A percentile compares a stretch with the other conserved stretches of the same genome.
phyloP scores from a whole-genome alignment of 2,797 vertebrate genomes.

The Dromococcyx pavoninus region DNA sequence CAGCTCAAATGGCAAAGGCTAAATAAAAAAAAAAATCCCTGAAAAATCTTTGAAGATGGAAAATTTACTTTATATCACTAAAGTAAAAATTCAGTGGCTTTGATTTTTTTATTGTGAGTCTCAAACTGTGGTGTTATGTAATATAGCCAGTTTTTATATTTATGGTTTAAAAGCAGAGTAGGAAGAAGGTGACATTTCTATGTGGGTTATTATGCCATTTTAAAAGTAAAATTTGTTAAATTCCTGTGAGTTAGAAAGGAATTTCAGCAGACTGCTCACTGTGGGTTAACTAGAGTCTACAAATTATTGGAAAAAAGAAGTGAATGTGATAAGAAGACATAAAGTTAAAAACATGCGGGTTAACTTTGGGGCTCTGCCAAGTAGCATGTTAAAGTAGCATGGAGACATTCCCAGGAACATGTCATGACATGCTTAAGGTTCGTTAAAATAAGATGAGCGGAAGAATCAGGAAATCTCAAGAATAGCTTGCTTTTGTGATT shows the following conservation, averaged over 20 bases:
- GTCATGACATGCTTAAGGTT: not conserved
- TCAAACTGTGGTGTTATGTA: not conserved
- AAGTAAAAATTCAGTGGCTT: not conserved
- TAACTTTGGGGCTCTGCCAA: not conserved
- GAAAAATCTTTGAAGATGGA: not conserved
- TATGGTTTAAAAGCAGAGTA: not conserved
- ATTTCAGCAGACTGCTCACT: not conserved
- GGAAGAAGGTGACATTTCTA: not conserved
- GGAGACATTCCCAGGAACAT: not conserved
- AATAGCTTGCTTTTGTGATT: constrained; percentile 17
- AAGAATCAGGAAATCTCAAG: not conserved
- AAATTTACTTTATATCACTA: not conserved
- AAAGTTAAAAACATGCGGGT: not conserved
- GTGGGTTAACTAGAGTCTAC: not conserved
- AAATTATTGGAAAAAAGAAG: not conserved
- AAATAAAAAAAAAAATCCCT: not conserved
- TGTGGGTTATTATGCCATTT: not conserved
- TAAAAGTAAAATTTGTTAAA: not conserved
- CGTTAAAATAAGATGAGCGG: not conserved
- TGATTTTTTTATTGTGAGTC: not conserved
- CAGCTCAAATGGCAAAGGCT: not conserved
- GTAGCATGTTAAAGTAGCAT: not conserved
- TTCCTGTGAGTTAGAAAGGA: not conserved
- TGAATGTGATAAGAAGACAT: not conserved
- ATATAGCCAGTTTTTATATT: not conserved